A percentile compares a stretch with the other conserved stretches of the same genome.
These are phyloP conservation scores for Centruroides sculpturatus DNA, from an alignment of 1,140 invertebrate species.

Conservation along the genomic window DNA sequence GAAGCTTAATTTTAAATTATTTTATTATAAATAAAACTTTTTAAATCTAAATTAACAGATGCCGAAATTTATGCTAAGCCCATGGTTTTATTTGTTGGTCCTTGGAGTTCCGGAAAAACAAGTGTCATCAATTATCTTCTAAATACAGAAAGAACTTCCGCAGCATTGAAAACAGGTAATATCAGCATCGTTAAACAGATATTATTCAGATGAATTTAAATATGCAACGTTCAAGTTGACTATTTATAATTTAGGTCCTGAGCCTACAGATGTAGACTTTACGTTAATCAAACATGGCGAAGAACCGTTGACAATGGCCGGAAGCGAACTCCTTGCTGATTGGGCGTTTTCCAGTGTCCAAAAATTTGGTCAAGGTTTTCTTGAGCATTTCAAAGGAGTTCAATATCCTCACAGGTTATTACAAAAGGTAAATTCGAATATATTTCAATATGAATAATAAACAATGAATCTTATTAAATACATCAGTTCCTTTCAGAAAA, in stretches of 20 bases:
- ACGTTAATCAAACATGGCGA: slow-evolving; percentile 82
- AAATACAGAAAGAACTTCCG: slow-evolving; percentile 65
- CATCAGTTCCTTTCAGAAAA: too few species aligned
- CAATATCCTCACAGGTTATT: slow-evolving; percentile 67
- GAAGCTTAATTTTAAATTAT: neutral
- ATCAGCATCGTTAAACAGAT: neutral
- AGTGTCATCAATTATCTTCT: slow-evolving; percentile 85
- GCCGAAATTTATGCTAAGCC: slow-evolving; percentile 91
- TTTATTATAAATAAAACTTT: neutral
- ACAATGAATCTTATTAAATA: too few species aligned
- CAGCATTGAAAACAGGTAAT: slow-evolving; percentile 70
- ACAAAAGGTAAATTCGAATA: slow-evolving; percentile 50
- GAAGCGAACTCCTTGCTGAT: slow-evolving; percentile 80
- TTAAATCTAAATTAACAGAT: slow-evolving; percentile 38
- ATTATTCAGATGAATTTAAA: too few species aligned
- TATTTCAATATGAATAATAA: too few species aligned
- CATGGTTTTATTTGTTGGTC: slow-evolving; percentile 80
- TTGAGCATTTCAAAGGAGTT: slow-evolving; percentile 63
- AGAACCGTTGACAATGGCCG: slow-evolving; percentile 56
- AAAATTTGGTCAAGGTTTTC: slow-evolving; percentile 84
- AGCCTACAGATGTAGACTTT: slow-evolving; percentile 71
- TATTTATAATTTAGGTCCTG: slow-evolving; percentile 50
- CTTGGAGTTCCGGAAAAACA: slow-evolving; percentile 90
- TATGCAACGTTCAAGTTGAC: too few species aligned
- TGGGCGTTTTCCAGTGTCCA: slow-evolving; percentile 85